Conservation (phyloP, 2,113 vertebrate species). For the Entelurus aequoreus region DNA sequence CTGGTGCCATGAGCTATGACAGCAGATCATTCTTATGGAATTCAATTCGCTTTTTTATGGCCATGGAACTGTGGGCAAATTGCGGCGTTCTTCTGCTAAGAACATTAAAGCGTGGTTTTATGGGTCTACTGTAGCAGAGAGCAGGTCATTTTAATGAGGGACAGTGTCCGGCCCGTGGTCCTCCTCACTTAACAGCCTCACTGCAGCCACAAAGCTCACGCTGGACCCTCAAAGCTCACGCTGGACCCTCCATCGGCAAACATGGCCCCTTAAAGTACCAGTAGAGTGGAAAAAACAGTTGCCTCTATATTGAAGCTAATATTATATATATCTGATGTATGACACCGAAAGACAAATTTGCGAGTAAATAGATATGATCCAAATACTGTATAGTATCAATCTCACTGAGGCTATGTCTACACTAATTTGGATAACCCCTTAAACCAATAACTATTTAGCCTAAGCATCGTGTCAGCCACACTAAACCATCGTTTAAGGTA, state of each 20-base stretch:
- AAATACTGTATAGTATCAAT: no score
- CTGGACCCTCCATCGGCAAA: slow-evolving; percentile 63
- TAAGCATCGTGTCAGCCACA: no score
- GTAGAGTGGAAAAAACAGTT: no score
- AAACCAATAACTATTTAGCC: no score
- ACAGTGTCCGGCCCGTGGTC: slow-evolving; percentile 50
- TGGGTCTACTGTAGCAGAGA: slow-evolving; percentile 39
- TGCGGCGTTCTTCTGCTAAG: slow-evolving; percentile 61
- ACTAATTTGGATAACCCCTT: no score
- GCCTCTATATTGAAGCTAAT: no score
- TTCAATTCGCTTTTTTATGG: slow-evolving; percentile 55
- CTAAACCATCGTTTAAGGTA: no score
- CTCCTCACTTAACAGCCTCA: slow-evolving; percentile 46
- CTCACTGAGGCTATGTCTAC: no score
- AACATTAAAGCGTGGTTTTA: slow-evolving; percentile 67
- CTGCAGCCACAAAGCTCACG: slow-evolving; percentile 35
- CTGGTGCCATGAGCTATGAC: slow-evolving; percentile 57
- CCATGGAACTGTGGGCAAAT: slow-evolving; percentile 52
- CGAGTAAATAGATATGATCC: no score
- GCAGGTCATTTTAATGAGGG: slow-evolving; percentile 63
- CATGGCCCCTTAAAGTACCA: slow-evolving; percentile 30
- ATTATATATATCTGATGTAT: no score
- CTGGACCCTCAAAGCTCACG: slow-evolving; percentile 48
- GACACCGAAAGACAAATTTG: no score
- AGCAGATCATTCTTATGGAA: slow-evolving; percentile 55